These are phyloP conservation scores for Clarias laeviceps DNA, from an alignment of 2,797 vertebrate genomes.

Conservation along the genomic window DNA sequence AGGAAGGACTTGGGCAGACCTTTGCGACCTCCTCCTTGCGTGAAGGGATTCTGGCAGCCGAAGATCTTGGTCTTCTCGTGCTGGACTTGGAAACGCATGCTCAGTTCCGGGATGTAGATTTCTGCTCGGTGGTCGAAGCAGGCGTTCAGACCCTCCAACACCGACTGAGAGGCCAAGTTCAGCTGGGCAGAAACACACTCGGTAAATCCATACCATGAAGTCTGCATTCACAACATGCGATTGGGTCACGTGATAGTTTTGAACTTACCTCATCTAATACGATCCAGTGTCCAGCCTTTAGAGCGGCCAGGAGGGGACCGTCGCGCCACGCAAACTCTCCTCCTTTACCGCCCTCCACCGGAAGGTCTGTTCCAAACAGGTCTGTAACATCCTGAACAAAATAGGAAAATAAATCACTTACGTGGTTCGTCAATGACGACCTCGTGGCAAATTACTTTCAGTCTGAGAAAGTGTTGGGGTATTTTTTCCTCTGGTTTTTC, in stretches of 20 bases:
- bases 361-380: conserved; percentile 94
- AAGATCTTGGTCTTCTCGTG: conserved; percentile 94
- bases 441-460: too few relatives aligned
- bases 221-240: neutral
- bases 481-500: too few relatives aligned
- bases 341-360: conserved; percentile 96
- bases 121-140: conserved; percentile 97
- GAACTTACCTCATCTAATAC: conserved; percentile 88
- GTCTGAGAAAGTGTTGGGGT: too few relatives aligned
- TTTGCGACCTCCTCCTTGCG: conserved; percentile 94
- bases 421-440: too few relatives aligned
- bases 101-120: conserved; percentile 91
- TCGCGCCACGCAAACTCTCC: conserved; percentile 97
- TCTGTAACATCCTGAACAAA: conserved; percentile 89
- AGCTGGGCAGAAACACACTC: conserved; percentile 70
- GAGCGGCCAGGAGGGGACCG: conserved; percentile 88
- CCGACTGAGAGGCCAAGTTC: conserved; percentile 96
- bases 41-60: conserved; percentile 95
- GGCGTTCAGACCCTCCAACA: conserved; percentile 93
- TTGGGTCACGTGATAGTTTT: neutral
- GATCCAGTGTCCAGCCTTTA: conserved; percentile 96
- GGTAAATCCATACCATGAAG: neutral
- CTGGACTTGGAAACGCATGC: conserved; percentile 92
- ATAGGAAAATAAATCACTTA: neutral
- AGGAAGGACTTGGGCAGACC: conserved; percentile 96